These are phyloP conservation scores for Psettodes erumei DNA, from an alignment of 2,113 vertebrate genomes.

Conservation along the genomic window DNA sequence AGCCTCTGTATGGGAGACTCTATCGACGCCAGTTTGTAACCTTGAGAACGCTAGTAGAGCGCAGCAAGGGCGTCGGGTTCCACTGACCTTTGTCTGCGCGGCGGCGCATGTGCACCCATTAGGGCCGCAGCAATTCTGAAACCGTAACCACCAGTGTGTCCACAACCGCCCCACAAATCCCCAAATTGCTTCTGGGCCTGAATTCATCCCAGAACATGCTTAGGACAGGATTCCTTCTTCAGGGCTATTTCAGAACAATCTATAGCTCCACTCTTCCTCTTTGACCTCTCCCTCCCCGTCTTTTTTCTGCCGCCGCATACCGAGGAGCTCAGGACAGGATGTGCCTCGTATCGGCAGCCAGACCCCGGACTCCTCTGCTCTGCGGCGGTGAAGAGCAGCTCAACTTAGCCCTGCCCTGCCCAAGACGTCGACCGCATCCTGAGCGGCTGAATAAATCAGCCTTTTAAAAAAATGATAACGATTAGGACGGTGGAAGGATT, in stretches of 20 bases:
- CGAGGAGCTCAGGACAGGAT: slow-evolving; percentile 35
- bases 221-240: neutral
- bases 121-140: too few species aligned
- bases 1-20: neutral
- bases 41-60: slow-evolving; percentile 28
- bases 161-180: too few species aligned
- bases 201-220: too few species aligned
- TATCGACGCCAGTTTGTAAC: slow-evolving; percentile 23
- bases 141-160: too few species aligned
- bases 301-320: slow-evolving; percentile 32
- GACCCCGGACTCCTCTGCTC: slow-evolving; percentile 25
- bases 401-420: slow-evolving; percentile 1
- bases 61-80: slow-evolving; percentile 23
- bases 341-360: slow-evolving; percentile 50
- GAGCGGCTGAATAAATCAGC: slow-evolving; percentile 55
- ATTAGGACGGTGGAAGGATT: slow-evolving; percentile 30
- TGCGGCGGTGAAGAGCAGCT: slow-evolving; percentile 27
- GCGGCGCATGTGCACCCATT: slow-evolving; percentile 16
- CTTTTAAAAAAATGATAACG: slow-evolving; percentile 37
- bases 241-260: neutral
- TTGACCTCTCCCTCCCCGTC: neutral
- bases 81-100: slow-evolving; percentile 43
- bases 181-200: too few species aligned
- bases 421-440: slow-evolving; percentile 19
- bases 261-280: neutral